These are phyloP conservation scores for Caradrina clavipalpis DNA, from an alignment of 2,888 invertebrate species.

Conservation along the genomic window DNA sequence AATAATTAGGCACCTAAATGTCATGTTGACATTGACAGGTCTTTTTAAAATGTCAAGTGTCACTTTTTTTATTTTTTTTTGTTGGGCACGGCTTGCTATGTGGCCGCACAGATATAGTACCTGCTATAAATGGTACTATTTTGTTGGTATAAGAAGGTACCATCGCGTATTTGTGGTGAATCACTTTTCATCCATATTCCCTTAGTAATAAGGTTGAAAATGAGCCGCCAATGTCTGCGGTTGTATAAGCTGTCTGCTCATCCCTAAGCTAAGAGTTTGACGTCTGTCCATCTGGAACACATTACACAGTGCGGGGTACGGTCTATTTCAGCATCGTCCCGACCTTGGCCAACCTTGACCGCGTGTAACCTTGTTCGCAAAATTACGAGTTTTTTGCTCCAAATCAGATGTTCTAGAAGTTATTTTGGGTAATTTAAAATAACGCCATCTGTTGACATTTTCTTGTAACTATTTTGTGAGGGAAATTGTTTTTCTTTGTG, in stretches of 20 bases:
- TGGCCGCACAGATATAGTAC: too few species aligned
- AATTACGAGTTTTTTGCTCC: constrained; percentile 57
- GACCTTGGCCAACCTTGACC: constrained; percentile 81
- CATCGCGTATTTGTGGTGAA: too few species aligned
- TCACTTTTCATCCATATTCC: too few species aligned
- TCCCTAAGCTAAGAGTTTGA: not conserved
- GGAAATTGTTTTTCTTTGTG: not conserved
- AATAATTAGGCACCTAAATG: constrained; percentile 1
- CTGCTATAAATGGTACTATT: too few species aligned
- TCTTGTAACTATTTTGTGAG: not conserved
- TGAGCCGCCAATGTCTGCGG: too few species aligned
- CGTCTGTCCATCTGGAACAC: constrained; percentile 31
- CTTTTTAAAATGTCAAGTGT: constrained; percentile 3
- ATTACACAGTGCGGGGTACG: constrained; percentile 50
- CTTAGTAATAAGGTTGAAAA: too few species aligned
- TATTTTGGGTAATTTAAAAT: constrained; percentile 41
- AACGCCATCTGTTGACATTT: constrained; percentile 66
- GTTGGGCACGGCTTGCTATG: not conserved
- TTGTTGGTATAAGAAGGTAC: too few species aligned
- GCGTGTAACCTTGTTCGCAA: constrained; percentile 66
- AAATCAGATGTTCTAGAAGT: constrained; percentile 72
- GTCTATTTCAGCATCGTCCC: constrained; percentile 58
- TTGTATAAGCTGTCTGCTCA: not conserved
- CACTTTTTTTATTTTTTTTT: constrained; percentile 9
- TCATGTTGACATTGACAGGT: constrained; percentile 30